These are phyloP conservation scores for Periphyllus acericola DNA, from an alignment of 2,888 invertebrate genomes.

Conservation along the genomic window DNA sequence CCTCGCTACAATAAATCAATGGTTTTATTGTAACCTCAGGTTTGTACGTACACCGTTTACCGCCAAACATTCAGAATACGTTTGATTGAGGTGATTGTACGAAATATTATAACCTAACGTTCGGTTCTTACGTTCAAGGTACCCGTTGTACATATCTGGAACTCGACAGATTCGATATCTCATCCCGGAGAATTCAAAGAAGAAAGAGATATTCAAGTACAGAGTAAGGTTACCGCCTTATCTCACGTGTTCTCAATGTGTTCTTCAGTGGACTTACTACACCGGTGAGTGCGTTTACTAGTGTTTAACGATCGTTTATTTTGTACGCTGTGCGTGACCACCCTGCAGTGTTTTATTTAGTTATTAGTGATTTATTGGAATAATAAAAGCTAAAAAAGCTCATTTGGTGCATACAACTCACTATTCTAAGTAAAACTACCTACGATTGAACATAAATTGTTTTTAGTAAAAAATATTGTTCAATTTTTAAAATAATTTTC, in stretches of 20 bases:
- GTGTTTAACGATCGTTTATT: neutral
- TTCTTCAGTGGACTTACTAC: slow-evolving; percentile 92
- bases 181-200: slow-evolving; percentile 79
- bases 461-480: neutral
- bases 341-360: too few species aligned
- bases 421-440: neutral
- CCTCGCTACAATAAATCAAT: neutral
- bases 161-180: slow-evolving; percentile 77
- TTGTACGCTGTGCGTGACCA: neutral
- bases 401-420: neutral
- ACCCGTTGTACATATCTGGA: slow-evolving; percentile 79
- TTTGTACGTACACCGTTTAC: neutral
- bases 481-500: neutral
- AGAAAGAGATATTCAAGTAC: slow-evolving; percentile 75
- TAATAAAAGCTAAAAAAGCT: neutral
- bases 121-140: slow-evolving; percentile 68
- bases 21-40: neutral
- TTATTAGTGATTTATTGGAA: neutral
- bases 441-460: neutral
- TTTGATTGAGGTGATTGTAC: neutral
- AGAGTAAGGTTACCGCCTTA: slow-evolving; percentile 82
- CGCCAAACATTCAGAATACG: neutral
- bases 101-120: neutral
- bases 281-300: slow-evolving; percentile 72
- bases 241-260: slow-evolving; percentile 87